Conservation (phyloP, 2,888 invertebrate genomes). For the Amiota mariae region DNA sequence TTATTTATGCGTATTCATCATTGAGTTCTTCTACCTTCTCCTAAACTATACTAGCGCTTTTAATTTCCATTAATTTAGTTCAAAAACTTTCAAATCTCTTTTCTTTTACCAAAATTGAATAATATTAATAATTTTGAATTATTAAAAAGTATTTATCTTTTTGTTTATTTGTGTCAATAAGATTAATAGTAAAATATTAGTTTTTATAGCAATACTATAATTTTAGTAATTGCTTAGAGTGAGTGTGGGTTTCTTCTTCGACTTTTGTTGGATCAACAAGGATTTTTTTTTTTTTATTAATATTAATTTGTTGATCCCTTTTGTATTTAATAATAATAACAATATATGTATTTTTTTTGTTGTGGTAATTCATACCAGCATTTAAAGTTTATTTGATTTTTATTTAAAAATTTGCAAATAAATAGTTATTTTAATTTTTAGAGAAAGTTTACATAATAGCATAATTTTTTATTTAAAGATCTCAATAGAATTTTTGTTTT, state of each 20-base stretch:
- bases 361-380: background rate
- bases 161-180: background rate
- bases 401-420: background rate
- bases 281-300: slow-evolving; percentile 23
- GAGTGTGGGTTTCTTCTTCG: too few species aligned
- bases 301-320: slow-evolving; percentile 51
- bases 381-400: slow-evolving; percentile 3
- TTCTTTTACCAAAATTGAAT: background rate
- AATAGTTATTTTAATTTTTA: slow-evolving; percentile 5
- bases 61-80: too few species aligned
- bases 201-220: slow-evolving; percentile 41
- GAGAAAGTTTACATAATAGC: background rate
- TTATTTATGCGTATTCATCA: background rate
- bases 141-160: background rate
- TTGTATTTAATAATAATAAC: slow-evolving; percentile 53
- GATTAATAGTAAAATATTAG: slow-evolving; percentile 39
- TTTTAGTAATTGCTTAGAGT: slow-evolving; percentile 37
- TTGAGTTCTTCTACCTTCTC: too few species aligned
- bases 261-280: slow-evolving; percentile 43
- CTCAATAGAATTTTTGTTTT: slow-evolving; percentile 17
- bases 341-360: too few species aligned
- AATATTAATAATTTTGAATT: background rate
- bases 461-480: slow-evolving; percentile 8
- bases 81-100: too few species aligned
- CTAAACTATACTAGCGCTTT: too few species aligned